Percentiles rank a stretch among this genome's conserved stretches.
Evolutionary conservation across 1,140 invertebrate genomes (phyloP).

Genomic region (Acromyrmex echinatior): DNA sequence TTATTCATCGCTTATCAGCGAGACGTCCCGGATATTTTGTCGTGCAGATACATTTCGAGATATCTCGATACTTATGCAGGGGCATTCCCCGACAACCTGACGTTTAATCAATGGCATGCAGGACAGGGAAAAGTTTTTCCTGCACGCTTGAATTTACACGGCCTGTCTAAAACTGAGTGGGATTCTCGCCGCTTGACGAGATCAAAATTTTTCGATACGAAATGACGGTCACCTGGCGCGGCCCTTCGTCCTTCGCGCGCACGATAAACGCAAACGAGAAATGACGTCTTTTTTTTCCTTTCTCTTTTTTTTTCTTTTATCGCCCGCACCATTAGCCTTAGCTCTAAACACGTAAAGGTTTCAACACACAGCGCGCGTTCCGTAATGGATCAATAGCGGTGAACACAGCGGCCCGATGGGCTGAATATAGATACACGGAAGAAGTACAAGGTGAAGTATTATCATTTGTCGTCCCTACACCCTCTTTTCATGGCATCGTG

Average conservation of each 20-base stretch:
- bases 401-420: constrained; percentile 68
- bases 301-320: background rate
- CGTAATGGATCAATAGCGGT: constrained; percentile 73
- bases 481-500: constrained; percentile 31
- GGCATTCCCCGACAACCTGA: constrained; percentile 27
- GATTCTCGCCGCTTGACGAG: background rate
- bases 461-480: constrained; percentile 70
- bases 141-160: background rate
- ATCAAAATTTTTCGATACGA: constrained; percentile 47
- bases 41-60: constrained; percentile 50
- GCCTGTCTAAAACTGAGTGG: background rate
- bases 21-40: constrained; percentile 25
- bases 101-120: constrained; percentile 52
- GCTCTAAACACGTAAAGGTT: constrained; percentile 60
- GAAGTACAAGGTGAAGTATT: constrained; percentile 75
- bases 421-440: constrained; percentile 75
- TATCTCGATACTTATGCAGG: constrained; percentile 57
- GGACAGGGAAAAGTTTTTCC: background rate
- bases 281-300: background rate
- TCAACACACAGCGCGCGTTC: constrained; percentile 44
- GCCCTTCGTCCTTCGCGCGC: constrained; percentile 24
- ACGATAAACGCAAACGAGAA: constrained; percentile 39
- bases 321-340: constrained; percentile 47
- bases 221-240: background rate
- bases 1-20: constrained; percentile 45